Conservation (phyloP, 2,113 vertebrate species). For the Okapia johnstoni region DNA sequence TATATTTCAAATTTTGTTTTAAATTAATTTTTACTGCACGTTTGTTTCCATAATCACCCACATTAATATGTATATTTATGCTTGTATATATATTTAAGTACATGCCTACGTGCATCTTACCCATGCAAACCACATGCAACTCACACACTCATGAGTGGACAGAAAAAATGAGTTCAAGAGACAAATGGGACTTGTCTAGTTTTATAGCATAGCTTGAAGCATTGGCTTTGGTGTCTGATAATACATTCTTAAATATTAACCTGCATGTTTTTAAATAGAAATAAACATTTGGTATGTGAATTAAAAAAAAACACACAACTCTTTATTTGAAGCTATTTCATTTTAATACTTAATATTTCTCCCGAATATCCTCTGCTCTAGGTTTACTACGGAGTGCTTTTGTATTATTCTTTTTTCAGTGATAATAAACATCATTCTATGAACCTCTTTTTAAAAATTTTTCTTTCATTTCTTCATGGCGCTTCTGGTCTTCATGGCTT, state of each 20-base stretch:
- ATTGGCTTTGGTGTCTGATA: not conserved
- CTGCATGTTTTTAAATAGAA: not conserved
- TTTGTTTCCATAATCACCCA: not conserved
- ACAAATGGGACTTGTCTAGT: not conserved
- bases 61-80: not conserved
- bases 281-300: not conserved
- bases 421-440: not conserved
- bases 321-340: not conserved
- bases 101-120: not conserved
- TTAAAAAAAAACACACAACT: not conserved
- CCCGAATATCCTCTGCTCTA: not conserved
- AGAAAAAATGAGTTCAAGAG: not conserved
- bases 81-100: not conserved
- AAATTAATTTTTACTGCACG: not conserved
- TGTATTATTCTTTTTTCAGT: not conserved
- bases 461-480: too few relatives aligned
- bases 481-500: too few relatives aligned
- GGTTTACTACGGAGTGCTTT: not conserved
- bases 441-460: too few relatives aligned
- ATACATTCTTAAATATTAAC: not conserved
- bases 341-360: not conserved
- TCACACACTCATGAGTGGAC: not conserved
- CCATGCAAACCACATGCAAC: not conserved
- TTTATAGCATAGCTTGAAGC: not conserved
- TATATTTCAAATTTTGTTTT: not conserved